Evolutionary conservation across 2,888 invertebrate species (phyloP).

Genomic region (Drosophila parthenogenetica): DNA sequence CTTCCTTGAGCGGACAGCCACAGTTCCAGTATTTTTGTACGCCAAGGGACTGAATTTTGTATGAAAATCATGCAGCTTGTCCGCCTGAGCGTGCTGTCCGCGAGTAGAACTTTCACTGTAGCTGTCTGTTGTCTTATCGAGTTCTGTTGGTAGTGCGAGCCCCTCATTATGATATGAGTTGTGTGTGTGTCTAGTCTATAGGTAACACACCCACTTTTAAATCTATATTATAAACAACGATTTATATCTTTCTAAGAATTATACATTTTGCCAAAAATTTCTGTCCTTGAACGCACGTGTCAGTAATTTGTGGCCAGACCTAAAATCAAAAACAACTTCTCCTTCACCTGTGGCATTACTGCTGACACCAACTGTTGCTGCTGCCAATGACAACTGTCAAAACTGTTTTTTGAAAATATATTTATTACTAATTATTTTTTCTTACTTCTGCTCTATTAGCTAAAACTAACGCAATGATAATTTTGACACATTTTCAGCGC

Average conservation of each 20-base stretch:
- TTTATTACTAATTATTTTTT: neutral
- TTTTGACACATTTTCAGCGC: slow-evolving; percentile 25
- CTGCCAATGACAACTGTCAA: slow-evolving; percentile 7
- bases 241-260: slow-evolving; percentile 2
- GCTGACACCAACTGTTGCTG: slow-evolving; percentile 5
- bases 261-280: slow-evolving; percentile 3
- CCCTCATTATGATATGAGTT: slow-evolving; percentile 4
- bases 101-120: too few relatives aligned
- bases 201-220: slow-evolving; percentile 42
- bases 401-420: slow-evolving; percentile 5
- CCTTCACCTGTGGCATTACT: slow-evolving; percentile 1
- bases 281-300: slow-evolving; percentile 35
- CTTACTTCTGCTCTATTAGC: slow-evolving; percentile 7
- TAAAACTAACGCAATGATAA: slow-evolving; percentile 11
- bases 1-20: too few relatives aligned
- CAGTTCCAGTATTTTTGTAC: too few relatives aligned
- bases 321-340: neutral
- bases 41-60: too few relatives aligned
- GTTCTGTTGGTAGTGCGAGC: slow-evolving; percentile 17
- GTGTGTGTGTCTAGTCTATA: neutral
- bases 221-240: neutral
- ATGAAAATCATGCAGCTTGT: too few relatives aligned
- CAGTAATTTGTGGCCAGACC: slow-evolving; percentile 11
- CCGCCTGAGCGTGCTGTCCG: too few relatives aligned
- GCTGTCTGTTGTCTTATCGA: slow-evolving; percentile 48